These are phyloP conservation scores for Stenichneumon culpator DNA, from an alignment of 2,888 invertebrate species.

Conservation along the genomic window DNA sequence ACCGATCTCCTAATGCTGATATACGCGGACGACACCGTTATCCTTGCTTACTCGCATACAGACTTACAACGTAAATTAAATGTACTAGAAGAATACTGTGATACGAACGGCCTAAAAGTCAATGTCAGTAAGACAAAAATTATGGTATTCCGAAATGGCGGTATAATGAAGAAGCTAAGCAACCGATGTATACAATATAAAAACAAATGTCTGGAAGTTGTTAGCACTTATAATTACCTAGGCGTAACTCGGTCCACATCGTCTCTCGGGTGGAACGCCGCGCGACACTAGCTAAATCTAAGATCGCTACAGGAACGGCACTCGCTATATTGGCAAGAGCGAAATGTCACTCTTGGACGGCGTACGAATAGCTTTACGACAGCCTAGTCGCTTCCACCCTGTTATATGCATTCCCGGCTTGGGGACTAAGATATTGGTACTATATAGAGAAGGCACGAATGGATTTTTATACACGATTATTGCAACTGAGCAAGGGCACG, in stretches of 20 bases:
- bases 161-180: neutral
- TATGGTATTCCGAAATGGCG: neutral
- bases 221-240: neutral
- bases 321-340: too few species aligned
- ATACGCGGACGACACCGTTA: slow-evolving; percentile 16
- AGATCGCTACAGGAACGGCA: too few species aligned
- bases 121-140: neutral
- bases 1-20: neutral
- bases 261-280: neutral
- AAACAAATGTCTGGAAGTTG: too few species aligned
- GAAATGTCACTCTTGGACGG: neutral
- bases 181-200: too few species aligned
- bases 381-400: neutral
- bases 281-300: neutral
- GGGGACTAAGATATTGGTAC: neutral
- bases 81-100: neutral
- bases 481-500: neutral
- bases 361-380: neutral
- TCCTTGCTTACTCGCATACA: neutral
- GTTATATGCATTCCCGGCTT: neutral
- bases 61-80: neutral
- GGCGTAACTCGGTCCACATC: too few species aligned
- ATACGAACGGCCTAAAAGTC: neutral
- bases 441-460: neutral
- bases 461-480: neutral